Evolutionary conservation across 2,113 vertebrate species (phyloP), one percentile per base, ranked within the genome.

Genomic region (Campylomormyrus tamandua): DNA sequence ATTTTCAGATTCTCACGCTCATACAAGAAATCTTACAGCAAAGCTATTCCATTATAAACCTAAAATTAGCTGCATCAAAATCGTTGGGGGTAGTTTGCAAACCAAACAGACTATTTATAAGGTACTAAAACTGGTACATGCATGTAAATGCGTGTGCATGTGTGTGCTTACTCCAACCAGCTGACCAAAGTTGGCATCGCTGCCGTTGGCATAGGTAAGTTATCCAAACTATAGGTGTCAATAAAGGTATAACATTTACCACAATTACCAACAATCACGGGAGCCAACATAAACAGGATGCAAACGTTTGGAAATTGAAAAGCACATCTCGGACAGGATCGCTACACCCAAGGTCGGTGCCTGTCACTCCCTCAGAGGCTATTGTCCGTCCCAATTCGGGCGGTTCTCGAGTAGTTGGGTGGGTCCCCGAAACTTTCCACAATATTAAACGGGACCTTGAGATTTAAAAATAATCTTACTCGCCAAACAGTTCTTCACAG

Each of bases 301-400:
- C 58, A 77, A n/a, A 46, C 24, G 31, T 62, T 88, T 48, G 17
- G 87, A 70, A 31, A 48, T 56, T 21, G 19, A 70, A 70, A 66
- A 80, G 15, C 35, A 39, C 35, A 80, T 35, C 74, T 80, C 31
- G 35, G 45, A 27, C 6, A 24, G 2, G 45, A 46, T 62, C 87
- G 21, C 39, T 58, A 88, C 39, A 39, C 58, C 9, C 13, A 19
- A 42, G 21, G 21, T 83, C 10, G 24, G 87, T 56, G 66, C 27
- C 27, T 48, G 62, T 66, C 42, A 88, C 62, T 77, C 62, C 62
- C 58, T 21, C 24, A n/a, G 53, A 56, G 53, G 53, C 19, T 39
- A 17, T 50, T 58, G 39, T 90, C 89, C 58, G 39, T 86, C 89
- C 89, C 83, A 90, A 49, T 86, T 70, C 83, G 39, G 53, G 5